These are phyloP conservation scores for Hyla sarda DNA, from an alignment of 2,113 vertebrate species.

Conservation along the genomic window DNA sequence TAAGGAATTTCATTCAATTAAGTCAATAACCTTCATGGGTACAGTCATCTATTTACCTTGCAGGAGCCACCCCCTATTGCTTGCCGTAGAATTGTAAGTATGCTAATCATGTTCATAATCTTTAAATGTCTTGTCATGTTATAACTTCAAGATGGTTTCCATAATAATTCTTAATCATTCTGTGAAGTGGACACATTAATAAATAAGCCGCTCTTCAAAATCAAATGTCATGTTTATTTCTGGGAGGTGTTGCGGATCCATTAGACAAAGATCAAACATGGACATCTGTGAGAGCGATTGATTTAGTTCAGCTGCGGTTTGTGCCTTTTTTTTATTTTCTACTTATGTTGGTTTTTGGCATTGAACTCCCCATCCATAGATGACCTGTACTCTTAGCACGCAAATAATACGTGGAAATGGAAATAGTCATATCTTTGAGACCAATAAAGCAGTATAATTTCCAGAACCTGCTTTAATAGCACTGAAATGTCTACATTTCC, in stretches of 20 bases:
- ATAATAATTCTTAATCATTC: neutral
- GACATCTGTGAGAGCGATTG: conserved; percentile 28
- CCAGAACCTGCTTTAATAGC: conserved; percentile 13
- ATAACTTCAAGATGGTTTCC: conserved; percentile 10
- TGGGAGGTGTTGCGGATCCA: conserved; percentile 34
- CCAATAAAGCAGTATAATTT: conserved; percentile 27
- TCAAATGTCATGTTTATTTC: conserved; percentile 37
- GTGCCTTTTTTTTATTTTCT: conserved; percentile 22
- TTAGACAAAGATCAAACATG: conserved; percentile 50
- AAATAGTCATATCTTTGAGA: conserved; percentile 22
- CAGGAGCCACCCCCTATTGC: conserved; percentile 11
- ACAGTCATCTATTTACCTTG: neutral
- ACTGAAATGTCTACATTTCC: neutral
- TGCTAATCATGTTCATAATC: conserved; percentile 1
- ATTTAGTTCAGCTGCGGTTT: conserved; percentile 50
- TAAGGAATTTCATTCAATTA: conserved; percentile 17
- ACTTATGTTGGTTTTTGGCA: conserved; percentile 46
- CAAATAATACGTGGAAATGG: conserved; percentile 19
- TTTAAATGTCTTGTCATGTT: conserved; percentile 3
- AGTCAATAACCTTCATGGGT: neutral
- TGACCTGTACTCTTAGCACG: conserved; percentile 10
- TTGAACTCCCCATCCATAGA: neutral
- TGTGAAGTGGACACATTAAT: conserved; percentile 33
- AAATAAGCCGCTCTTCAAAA: conserved; percentile 37
- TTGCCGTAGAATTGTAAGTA: neutral